phyloP scores from a whole-genome alignment of 2,797 vertebrate genomes.

The Macrochelys suwanniensis region DNA sequence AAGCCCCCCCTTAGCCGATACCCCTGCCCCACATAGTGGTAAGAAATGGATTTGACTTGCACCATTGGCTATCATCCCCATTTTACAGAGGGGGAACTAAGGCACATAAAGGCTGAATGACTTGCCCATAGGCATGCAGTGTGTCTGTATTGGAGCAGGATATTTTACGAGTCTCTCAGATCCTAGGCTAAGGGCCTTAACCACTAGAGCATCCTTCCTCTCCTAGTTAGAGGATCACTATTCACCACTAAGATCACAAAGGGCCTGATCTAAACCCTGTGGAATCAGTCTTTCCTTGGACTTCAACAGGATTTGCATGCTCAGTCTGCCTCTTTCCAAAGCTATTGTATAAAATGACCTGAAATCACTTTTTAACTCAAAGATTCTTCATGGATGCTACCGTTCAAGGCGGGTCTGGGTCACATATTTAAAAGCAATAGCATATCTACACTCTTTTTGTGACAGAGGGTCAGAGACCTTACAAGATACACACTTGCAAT shows the following conservation, averaged over 20 bases:
- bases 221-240: not conserved
- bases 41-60: too few species aligned
- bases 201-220: too few species aligned
- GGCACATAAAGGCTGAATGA: too few species aligned
- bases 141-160: too few species aligned
- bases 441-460: not conserved
- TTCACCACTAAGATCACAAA: not conserved
- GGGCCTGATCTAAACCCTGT: not conserved
- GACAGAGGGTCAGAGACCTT: fast-evolving
- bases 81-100: too few species aligned
- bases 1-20: too few species aligned
- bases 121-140: too few species aligned
- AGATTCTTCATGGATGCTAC: not conserved
- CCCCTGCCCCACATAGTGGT: too few species aligned
- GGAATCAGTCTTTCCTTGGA: not conserved
- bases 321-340: not conserved
- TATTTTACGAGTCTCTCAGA: too few species aligned
- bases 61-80: too few species aligned
- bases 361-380: not conserved
- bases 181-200: too few species aligned
- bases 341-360: not conserved
- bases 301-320: not conserved
- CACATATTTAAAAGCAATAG: not conserved
- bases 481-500: not conserved
- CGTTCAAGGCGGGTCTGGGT: too few species aligned